Evolutionary conservation across 2,888 invertebrate species (phyloP).

Genomic region (Carabus problematicus): DNA sequence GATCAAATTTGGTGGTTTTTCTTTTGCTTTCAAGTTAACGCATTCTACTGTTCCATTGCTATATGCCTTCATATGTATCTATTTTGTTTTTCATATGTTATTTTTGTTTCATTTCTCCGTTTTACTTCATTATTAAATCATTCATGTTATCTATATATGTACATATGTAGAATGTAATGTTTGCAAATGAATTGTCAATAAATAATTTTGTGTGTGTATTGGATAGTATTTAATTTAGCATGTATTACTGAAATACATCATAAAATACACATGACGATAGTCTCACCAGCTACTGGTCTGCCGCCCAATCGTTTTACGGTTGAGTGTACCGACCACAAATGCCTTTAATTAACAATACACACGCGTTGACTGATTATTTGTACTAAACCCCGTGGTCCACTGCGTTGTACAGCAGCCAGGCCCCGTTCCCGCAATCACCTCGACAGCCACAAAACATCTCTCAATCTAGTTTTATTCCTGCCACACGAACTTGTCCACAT

Average conservation of each 20-base stretch:
- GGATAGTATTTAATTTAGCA: no score
- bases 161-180: no score
- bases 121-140: no score
- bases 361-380: constrained; percentile 56
- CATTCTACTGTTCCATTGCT: no score
- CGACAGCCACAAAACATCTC: constrained; percentile 49
- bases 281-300: background rate
- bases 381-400: constrained; percentile 38
- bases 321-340: constrained; percentile 39
- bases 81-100: no score
- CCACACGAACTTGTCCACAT: constrained; percentile 59
- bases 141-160: no score
- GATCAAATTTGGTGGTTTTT: constrained; percentile 21
- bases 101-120: no score
- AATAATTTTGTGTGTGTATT: no score
- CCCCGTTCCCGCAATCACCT: constrained; percentile 45
- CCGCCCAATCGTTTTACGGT: constrained; percentile 35
- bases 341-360: constrained; percentile 58
- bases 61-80: no score
- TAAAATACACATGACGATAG: no score
- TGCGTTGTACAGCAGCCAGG: constrained; percentile 9
- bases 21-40: background rate
- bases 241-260: no score
- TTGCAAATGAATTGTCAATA: no score
- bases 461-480: constrained; percentile 58